Conservation (phyloP, 2,888 invertebrate genomes). For the Polydrusus pterygomalis region DNA sequence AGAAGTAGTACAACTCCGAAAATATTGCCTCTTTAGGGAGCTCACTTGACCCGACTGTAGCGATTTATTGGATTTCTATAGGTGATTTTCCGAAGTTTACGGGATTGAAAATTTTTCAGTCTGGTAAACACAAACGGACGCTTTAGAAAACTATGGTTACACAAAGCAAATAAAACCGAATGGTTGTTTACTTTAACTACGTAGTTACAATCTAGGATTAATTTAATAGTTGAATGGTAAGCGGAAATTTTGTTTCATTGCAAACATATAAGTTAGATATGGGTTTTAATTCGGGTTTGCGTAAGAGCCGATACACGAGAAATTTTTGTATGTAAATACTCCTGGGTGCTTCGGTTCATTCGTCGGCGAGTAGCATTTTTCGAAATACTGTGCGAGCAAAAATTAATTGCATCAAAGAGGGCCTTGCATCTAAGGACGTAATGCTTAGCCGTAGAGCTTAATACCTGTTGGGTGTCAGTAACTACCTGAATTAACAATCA, state of each 20-base stretch:
- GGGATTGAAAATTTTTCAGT: slow-evolving; percentile 39
- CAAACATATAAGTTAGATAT: background rate
- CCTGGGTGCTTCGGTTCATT: too few species aligned
- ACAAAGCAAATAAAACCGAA: slow-evolving; percentile 20
- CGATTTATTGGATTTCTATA: slow-evolving; percentile 36
- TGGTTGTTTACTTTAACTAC: slow-evolving; percentile 6
- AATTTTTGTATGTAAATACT: too few species aligned
- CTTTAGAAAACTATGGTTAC: slow-evolving; percentile 20
- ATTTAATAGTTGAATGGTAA: background rate
- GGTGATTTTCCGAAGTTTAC: slow-evolving; percentile 30
- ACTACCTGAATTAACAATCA: too few species aligned
- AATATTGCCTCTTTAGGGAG: slow-evolving; percentile 8
- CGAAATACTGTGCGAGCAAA: too few species aligned
- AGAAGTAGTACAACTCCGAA: background rate
- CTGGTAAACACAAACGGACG: slow-evolving; percentile 30
- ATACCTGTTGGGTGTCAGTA: too few species aligned
- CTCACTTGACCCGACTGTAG: slow-evolving; percentile 5
- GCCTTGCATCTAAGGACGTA: too few species aligned
- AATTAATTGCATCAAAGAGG: too few species aligned
- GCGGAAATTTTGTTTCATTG: background rate
- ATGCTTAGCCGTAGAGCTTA: too few species aligned
- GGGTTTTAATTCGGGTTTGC: background rate
- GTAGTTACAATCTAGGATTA: background rate
- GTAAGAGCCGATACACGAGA: too few species aligned
- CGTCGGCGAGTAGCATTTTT: too few species aligned